Conservation (phyloP, 2,113 vertebrate species). For the Gambusia holbrooki region DNA sequence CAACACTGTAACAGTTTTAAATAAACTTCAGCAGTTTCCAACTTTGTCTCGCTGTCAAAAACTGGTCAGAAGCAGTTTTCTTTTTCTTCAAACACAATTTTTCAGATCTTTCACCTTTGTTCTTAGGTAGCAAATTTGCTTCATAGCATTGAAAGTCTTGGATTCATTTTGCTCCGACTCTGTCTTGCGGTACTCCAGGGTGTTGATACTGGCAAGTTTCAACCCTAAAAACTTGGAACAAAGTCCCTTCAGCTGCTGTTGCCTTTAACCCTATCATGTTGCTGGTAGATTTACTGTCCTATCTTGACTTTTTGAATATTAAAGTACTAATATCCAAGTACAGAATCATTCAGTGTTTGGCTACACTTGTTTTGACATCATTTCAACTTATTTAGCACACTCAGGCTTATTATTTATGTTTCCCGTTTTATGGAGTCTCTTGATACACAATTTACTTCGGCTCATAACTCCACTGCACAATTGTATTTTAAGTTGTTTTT, state of each 20-base stretch:
- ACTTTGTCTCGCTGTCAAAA: background rate
- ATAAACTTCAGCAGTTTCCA: background rate
- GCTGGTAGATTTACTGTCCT: background rate
- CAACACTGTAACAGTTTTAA: background rate
- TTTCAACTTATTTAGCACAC: background rate
- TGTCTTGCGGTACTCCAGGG: background rate
- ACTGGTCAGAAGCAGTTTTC: background rate
- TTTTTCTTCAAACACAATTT: background rate
- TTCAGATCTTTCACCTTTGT: background rate
- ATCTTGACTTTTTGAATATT: background rate
- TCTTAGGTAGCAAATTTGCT: background rate
- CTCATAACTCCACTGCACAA: background rate
- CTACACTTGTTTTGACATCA: background rate
- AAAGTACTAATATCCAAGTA: background rate
- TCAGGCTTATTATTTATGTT: background rate
- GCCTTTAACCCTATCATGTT: background rate
- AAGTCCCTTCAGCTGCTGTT: background rate
- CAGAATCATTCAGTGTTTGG: background rate
- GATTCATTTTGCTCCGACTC: background rate
- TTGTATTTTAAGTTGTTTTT: background rate
- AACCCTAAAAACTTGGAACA: background rate
- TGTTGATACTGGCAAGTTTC: background rate
- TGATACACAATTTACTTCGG: background rate
- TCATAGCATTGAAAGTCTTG: background rate
- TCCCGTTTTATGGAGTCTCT: background rate